Evolutionary conservation across 2,888 invertebrate species (phyloP), one percentile per base, ranked within the genome.

Genomic region (Drosophila ochracea): DNA sequence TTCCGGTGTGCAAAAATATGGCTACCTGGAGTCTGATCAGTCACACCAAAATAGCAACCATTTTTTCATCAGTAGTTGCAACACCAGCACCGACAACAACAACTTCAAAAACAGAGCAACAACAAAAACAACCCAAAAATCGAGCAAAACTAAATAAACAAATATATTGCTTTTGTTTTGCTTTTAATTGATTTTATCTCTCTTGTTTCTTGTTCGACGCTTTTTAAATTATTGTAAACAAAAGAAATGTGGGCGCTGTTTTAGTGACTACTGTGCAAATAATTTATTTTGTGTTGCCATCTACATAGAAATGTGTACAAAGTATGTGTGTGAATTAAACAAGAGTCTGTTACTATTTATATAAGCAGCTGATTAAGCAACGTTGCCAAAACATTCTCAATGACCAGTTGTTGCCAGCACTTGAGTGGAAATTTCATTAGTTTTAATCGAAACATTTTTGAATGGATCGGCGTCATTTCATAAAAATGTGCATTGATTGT

Each of bases 171-270:
- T 57, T 55, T 78, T 64, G 68, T 66, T 78, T 72, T 68, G 63
- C 61, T 31, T 60, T 71, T 59, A 54, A 64, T 75, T 75, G 62
- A 0, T 49, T 71, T 55, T 55, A 43, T 31, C 25, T 37, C 21
- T 25, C 28, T 60, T 60, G 49, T 71, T 66, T 59, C 55, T 41
- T 76, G 62, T 73, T 83, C 79, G 78, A 79, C 68, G 82, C 66
- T 72, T 76, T 85, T 88, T 74, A 88, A 85, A 84, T 78, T 82
- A 86, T 85, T 89, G 78, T 89, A 85, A 85, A 89, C 89, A 85
- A 69, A 89, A 72, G 65, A 78, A 75, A 63, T 83, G 71, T 70
- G 68, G 60, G 76, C 30, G 71, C 76, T 84, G 80, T 65, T 88
- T 88, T 84, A 85, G 80, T 76, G 82, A 89, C 84, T 88, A 57